phyloP scores from a whole-genome alignment of 1,140 invertebrate genomes.

The Drosophila busckii region DNA sequence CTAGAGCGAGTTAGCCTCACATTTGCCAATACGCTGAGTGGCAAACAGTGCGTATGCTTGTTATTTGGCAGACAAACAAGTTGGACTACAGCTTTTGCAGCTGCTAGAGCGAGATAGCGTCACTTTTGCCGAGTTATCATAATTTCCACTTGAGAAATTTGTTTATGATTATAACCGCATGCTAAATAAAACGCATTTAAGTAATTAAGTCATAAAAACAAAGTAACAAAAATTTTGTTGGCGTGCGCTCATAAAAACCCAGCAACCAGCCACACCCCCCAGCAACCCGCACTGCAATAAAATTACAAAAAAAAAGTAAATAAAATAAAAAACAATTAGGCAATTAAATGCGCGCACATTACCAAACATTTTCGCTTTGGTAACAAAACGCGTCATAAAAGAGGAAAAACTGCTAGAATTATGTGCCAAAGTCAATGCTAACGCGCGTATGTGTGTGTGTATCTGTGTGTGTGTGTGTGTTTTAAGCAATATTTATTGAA shows the following conservation, averaged over 20 bases:
- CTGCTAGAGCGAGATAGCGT: no score
- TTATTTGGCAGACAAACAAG: no score
- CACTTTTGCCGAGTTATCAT: conserved; percentile 66
- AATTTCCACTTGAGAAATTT: conserved; percentile 75
- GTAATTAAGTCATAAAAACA: conserved; percentile 70
- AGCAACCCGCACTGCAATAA: conserved; percentile 52
- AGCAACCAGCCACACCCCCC: no score
- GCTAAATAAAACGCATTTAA: conserved; percentile 76
- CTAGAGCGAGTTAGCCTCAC: no score
- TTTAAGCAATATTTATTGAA: conserved; percentile 74
- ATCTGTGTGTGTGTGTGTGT: conserved; percentile 44
- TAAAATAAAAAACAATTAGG: conserved; percentile 77
- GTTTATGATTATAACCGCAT: conserved; percentile 72
- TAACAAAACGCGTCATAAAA: conserved; percentile 75
- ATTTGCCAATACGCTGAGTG: no score
- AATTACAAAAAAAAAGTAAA: conserved; percentile 59
- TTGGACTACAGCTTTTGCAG: no score
- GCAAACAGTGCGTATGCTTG: no score
- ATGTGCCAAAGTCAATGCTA: conserved; percentile 52
- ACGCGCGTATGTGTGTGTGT: no score
- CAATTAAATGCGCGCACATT: conserved; percentile 69
- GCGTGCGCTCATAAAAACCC: conserved; percentile 63
- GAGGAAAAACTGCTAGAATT: conserved; percentile 34
- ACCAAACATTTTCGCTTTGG: conserved; percentile 73
- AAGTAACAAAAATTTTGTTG: not conserved